phyloP scores from a whole-genome alignment of 1,140 invertebrate genomes.

The Lepidurus packardi region DNA sequence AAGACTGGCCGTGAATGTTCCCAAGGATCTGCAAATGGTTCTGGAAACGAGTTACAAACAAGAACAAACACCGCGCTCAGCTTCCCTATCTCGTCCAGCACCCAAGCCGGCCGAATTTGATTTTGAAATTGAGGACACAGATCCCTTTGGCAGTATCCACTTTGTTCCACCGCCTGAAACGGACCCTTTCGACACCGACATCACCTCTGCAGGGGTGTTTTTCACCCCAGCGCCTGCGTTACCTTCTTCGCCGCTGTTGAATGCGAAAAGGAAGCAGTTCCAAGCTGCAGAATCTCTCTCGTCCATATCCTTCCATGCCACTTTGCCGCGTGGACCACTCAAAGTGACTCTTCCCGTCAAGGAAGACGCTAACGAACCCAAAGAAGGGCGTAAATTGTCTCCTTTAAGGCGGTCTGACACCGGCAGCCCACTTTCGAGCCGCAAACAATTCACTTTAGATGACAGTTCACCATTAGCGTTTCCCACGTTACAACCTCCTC shows the following conservation, averaged over 20 bases:
- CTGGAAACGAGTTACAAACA: conserved; percentile 30
- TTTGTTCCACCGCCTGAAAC: conserved; percentile 47
- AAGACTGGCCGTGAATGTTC: conserved; percentile 1
- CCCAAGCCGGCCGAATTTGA: conserved; percentile 26
- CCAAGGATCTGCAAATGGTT: conserved; percentile 26
- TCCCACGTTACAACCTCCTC: neutral
- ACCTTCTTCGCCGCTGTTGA: conserved; percentile 19
- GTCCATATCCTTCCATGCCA: conserved; percentile 18
- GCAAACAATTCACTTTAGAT: neutral
- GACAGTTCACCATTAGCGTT: neutral
- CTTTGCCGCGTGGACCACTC: conserved; percentile 49
- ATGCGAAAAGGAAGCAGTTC: conserved; percentile 39
- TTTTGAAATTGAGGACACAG: conserved; percentile 43
- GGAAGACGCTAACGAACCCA: conserved; percentile 29
- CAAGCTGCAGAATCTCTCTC: conserved; percentile 26
- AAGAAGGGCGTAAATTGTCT: conserved; percentile 9
- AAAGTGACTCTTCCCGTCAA: conserved; percentile 56
- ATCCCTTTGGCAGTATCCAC: conserved; percentile 53
- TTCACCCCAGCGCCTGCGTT: conserved; percentile 33
- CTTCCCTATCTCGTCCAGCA: conserved; percentile 38
- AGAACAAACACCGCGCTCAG: conserved; percentile 31
- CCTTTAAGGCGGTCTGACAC: neutral
- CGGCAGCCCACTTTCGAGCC: neutral
- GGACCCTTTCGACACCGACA: conserved; percentile 47
- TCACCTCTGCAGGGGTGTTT: conserved; percentile 31